Base-by-base conservation (phyloP, 2,797 vertebrate species). In the Spatula clypeata region DNA sequence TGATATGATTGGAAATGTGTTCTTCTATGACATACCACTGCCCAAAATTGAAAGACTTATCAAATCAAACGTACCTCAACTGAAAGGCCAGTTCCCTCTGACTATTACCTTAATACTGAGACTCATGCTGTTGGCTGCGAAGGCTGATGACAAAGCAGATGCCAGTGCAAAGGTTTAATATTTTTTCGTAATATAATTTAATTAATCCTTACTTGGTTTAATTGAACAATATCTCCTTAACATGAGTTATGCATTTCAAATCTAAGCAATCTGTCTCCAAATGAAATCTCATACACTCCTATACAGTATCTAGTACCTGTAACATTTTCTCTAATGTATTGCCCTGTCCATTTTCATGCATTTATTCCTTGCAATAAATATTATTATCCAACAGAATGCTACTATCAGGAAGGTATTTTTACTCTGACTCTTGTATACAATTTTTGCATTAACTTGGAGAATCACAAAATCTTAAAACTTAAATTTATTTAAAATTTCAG, bases 41-140 rank as follows among this genome's bases (percentile, higher is more conserved):
- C 91, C 96, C 42, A 97, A 98, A 80, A 85, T 96, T 57, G 93
- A 97, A 87, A 88, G 82, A 55, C 94, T 97, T 47, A 76, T 97
- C 19, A 97, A 97, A 88, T 97, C 97, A 24, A 92, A 95, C 3
- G 90, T 97, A 45, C 95, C 97, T 64, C 44, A 94, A 60, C 11
- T 97, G 67, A 97, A 93, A 76, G 97, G 97, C 24, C 97, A 97
- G 15, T 98, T 98, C 81, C 97, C 97, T 86, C 61, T 97, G 76
- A 96, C 65, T 19, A 17, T 97, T 79, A 51, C 91, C 9, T 75
- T 97, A 80, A 57, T 98, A 57, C 60, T 98, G 77, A 90, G 94
- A 87, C 88, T 97, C 60, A 95, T 95, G 95, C 75, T 97, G 21
- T 80, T 98, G 53, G 79, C 86, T 62, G 65, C 84, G 1, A 97